These are phyloP conservation scores for Crax fasciolata DNA, from an alignment of 2,797 vertebrate species.

Conservation along the genomic window DNA sequence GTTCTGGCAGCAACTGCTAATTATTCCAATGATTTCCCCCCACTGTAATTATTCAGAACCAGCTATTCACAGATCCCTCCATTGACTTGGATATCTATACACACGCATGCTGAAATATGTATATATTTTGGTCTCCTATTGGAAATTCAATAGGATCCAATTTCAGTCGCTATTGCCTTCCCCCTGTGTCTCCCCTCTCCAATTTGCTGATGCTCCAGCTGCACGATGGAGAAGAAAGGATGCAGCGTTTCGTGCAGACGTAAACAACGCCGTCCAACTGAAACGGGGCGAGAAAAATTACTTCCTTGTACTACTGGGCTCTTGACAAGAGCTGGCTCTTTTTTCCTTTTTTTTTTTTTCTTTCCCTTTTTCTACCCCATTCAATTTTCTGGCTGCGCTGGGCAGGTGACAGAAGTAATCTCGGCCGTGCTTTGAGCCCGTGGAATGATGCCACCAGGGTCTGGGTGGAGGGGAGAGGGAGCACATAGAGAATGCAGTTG, in stretches of 20 bases:
- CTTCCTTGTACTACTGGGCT: conserved; percentile 18
- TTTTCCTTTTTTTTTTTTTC: fast-evolving
- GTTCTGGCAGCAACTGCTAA: conserved; percentile 80
- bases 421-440: conserved; percentile 22
- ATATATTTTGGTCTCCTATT: conserved; percentile 71
- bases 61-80: conserved; percentile 67
- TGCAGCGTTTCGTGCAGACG: conserved; percentile 16
- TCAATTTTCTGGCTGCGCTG: conserved; percentile 33
- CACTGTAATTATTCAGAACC: conserved; percentile 78
- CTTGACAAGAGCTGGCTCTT: conserved; percentile 36
- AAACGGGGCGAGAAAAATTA: conserved; percentile 53
- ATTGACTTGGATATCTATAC: conserved; percentile 44
- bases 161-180: conserved; percentile 66
- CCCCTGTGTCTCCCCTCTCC: conserved; percentile 42
- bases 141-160: conserved; percentile 78
- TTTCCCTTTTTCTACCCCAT: background rate
- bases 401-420: conserved; percentile 52
- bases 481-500: background rate
- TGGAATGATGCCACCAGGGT: background rate
- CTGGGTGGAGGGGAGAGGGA: background rate
- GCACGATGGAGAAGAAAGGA: conserved; percentile 53
- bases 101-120: background rate
- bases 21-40: conserved; percentile 79
- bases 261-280: conserved; percentile 45
- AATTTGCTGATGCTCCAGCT: conserved; percentile 71